These are phyloP conservation scores for Platygyra sinensis DNA, from an alignment of 64 coral and sea anemone species.

Conservation along the genomic window DNA sequence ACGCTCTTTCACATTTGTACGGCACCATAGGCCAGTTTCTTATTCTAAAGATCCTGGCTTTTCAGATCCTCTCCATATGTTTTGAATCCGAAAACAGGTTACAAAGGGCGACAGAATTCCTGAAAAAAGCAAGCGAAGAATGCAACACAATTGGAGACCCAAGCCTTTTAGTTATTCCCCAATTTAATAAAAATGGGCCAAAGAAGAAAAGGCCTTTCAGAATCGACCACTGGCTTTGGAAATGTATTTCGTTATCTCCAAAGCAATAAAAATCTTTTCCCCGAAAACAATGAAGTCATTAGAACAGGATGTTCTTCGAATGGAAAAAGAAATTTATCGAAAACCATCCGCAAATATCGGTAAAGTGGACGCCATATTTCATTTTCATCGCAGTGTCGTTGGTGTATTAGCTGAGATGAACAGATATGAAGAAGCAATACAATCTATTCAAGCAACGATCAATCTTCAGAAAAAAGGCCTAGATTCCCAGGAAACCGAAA, in stretches of 20 bases:
- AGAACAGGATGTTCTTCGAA: background rate
- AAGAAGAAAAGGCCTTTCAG: background rate
- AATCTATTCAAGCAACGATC: background rate
- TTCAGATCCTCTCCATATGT: background rate
- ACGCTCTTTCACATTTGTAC: background rate
- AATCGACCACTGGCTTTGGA: background rate
- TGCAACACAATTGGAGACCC: background rate
- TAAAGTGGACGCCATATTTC: background rate
- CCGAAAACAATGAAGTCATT: background rate
- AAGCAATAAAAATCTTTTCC: background rate
- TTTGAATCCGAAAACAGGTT: background rate
- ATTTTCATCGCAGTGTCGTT: background rate
- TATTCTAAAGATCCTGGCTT: background rate
- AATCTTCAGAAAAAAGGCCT: background rate
- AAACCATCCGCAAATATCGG: background rate
- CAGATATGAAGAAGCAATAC: background rate
- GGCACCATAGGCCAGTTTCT: background rate
- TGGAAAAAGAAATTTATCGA: background rate
- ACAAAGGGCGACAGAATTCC: background rate
- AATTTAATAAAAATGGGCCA: background rate
- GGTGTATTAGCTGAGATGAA: conserved; percentile 4
- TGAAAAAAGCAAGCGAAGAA: background rate
- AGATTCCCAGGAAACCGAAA: background rate
- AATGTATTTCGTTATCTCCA: background rate
- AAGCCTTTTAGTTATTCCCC: background rate